Evolutionary conservation across 1,140 invertebrate genomes (phyloP), one percentile per base, ranked within the genome.

Genomic region (Orius insidiosus): DNA sequence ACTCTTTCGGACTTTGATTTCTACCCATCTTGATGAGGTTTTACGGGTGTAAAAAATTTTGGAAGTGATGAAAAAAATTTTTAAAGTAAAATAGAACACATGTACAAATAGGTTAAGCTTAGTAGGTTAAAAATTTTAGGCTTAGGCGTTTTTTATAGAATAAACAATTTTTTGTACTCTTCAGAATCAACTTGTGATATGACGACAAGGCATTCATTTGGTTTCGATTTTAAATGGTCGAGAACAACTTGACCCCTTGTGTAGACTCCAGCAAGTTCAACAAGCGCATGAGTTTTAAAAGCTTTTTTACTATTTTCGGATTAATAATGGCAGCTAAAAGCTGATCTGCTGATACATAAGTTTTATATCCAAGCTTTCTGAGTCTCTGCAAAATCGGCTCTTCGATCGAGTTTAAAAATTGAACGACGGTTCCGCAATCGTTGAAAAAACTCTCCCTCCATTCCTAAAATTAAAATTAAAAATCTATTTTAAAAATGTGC

Each of bases 161-260:
- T 30, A 31, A 16, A 43, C n/a, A 15, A 43, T 18, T 43, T 47
- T 16, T 44, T 11, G 38, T 47, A 41, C 16, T 34, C 13, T 14
- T 53, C 43, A 11, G 32, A 37, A 34, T 48, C 15, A 7, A 74
- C 58, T 36, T 65, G 53, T 49, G 68, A 62, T 37, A 76, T 66
- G 13, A 76, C 53, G 13, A 58, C 56, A 7, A 24, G 2, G 69
- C 65, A 58, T 76, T 76, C 5, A 65, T 61, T 32, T 65, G 56
- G 5, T 60, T 60, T 24, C 5, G 58, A 56, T 33, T 62, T 58
- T 9, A 66, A 52, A 56, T 72, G 70, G 62, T 75, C 71, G 19
- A 77, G 56, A 0, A 74, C 65, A 49, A 75, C 64, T 58, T 72
- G 68, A 1, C 74, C 75, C 53, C 75, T 61, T 1, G 73, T 75